Conservation (phyloP, 2,113 vertebrate genomes). For the Phylloscopus whistleri region DNA sequence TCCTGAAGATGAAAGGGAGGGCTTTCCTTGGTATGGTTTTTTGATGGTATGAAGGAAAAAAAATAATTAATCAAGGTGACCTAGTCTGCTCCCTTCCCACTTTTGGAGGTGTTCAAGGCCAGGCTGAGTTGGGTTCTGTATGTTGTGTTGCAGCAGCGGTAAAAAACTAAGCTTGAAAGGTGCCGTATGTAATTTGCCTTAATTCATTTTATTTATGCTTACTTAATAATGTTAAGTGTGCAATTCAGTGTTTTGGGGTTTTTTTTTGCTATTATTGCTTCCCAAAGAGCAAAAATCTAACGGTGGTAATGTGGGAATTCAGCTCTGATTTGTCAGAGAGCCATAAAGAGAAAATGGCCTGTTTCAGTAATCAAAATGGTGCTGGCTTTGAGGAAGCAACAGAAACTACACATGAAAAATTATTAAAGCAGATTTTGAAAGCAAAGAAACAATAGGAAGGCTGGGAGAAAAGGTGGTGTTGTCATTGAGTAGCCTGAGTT, state of each 20-base stretch:
- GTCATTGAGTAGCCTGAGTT: not conserved
- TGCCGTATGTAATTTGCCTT: not conserved
- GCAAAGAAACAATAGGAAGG: not conserved
- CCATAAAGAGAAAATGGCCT: not conserved
- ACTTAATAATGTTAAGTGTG: not conserved
- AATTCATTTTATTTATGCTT: not conserved
- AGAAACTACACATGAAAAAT: not conserved
- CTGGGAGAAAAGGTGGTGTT: not conserved
- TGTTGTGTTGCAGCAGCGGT: not conserved
- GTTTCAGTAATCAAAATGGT: not conserved
- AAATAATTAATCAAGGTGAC: not conserved
- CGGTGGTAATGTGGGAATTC: not conserved
- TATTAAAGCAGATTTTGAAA: conserved; percentile 12
- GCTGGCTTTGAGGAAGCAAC: not conserved
- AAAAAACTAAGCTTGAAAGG: not conserved
- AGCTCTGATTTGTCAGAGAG: not conserved
- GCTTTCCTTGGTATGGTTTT: not conserved
- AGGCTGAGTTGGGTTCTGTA: not conserved
- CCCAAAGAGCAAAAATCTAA: not conserved
- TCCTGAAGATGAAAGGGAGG: not conserved
- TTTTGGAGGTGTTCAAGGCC: not conserved
- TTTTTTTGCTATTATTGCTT: not conserved
- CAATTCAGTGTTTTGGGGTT: not conserved
- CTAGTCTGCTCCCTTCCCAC: not conserved
- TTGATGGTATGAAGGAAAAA: not conserved